Conservation (phyloP, 2,797 vertebrate genomes). For the Argya squamiceps region DNA sequence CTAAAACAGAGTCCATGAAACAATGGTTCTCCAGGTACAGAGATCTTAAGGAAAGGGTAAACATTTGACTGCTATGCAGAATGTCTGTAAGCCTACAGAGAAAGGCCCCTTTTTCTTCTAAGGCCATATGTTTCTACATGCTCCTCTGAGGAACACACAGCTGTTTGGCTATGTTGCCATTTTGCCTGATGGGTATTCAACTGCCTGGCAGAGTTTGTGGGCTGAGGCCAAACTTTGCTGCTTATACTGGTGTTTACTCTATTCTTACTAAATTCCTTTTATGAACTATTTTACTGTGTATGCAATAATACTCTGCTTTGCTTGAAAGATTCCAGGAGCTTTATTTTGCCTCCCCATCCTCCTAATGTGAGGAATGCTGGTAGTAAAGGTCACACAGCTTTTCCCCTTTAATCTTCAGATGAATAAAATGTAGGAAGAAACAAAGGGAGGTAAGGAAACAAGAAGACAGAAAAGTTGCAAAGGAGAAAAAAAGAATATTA, state of each 20-base stretch:
- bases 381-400: not conserved
- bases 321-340: not conserved
- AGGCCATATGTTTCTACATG: not conserved
- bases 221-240: not conserved
- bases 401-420: not conserved
- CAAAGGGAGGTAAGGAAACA: not conserved
- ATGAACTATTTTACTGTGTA: not conserved
- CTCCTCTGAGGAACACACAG: not conserved
- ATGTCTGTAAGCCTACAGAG: not conserved
- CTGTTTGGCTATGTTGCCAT: not conserved
- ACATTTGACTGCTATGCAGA: not conserved
- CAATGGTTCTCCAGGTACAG: not conserved
- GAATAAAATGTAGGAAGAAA: not conserved
- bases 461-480: not conserved
- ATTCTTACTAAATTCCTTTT: conserved; percentile 3
- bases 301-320: not conserved
- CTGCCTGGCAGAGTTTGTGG: not conserved
- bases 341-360: not conserved
- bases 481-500: not conserved
- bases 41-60: not conserved
- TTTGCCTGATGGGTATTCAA: not conserved
- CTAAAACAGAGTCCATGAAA: not conserved
- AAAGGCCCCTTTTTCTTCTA: not conserved
- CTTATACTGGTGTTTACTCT: not conserved
- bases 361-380: not conserved